phyloP scores from a whole-genome alignment of 1,140 invertebrate species.

The Drosophila albomicans region DNA sequence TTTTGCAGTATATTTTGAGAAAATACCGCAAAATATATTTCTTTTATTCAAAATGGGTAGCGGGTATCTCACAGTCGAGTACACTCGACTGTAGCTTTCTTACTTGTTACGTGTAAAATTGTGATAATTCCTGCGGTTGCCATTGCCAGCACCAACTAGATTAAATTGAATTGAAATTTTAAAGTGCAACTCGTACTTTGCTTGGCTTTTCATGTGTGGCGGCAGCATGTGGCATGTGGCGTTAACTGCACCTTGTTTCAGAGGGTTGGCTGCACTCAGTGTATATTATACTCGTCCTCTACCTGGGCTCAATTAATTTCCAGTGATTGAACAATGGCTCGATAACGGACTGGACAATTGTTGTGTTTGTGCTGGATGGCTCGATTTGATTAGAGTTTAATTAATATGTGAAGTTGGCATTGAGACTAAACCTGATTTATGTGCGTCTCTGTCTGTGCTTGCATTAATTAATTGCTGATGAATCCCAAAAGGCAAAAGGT shows the following conservation, averaged over 20 bases:
- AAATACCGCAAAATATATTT: too few species aligned
- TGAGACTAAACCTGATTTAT: background rate
- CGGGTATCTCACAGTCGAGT: too few species aligned
- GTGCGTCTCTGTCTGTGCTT: background rate
- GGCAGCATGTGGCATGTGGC: background rate
- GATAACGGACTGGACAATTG: slow-evolving; percentile 39
- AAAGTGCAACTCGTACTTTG: slow-evolving; percentile 41
- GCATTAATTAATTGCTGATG: slow-evolving; percentile 16
- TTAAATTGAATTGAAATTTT: slow-evolving; percentile 54
- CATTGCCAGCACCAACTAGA: slow-evolving; percentile 31
- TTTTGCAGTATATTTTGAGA: too few species aligned
- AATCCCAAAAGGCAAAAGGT: background rate
- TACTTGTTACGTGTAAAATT: slow-evolving; percentile 84
- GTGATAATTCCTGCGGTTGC: slow-evolving; percentile 84
- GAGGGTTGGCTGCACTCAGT: background rate
- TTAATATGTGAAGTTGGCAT: slow-evolving; percentile 45
- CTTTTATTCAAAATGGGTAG: too few species aligned
- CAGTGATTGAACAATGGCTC: slow-evolving; percentile 49
- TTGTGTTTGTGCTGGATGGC: background rate
- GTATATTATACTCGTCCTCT: background rate
- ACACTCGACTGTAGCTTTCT: too few species aligned
- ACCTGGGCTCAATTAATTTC: slow-evolving; percentile 69
- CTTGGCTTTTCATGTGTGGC: slow-evolving; percentile 12
- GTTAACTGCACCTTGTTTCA: background rate
- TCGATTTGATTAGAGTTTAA: slow-evolving; percentile 48